Evolutionary conservation across 2,113 vertebrate species (phyloP).

Genomic region (Ammodramus savannarum): DNA sequence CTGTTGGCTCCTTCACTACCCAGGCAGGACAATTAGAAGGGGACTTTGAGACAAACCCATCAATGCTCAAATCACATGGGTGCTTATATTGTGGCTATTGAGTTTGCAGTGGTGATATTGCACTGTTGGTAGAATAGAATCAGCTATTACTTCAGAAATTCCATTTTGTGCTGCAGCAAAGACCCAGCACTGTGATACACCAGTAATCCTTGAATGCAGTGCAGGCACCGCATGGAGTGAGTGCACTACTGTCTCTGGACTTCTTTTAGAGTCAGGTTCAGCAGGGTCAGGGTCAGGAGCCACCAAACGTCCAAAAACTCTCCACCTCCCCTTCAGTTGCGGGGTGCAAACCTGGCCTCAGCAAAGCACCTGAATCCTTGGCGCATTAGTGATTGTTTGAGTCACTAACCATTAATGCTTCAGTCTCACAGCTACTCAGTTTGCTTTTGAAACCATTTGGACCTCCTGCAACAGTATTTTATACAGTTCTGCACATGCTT

Average conservation of each 20-base stretch:
- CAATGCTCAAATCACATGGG: fast-evolving
- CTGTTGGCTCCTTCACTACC: background rate
- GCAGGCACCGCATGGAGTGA: fast-evolving
- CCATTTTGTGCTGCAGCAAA: background rate
- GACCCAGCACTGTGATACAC: background rate
- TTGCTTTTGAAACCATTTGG: background rate
- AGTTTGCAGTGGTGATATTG: background rate
- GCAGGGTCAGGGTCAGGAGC: background rate
- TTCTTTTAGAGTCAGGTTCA: background rate
- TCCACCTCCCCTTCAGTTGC: fast-evolving
- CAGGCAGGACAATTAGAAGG: background rate
- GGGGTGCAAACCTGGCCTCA: background rate
- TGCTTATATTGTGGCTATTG: background rate
- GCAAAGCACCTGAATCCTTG: background rate
- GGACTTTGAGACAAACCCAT: background rate
- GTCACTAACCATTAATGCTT: background rate
- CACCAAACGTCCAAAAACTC: background rate
- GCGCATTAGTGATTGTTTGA: fast-evolving
- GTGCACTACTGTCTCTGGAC: background rate
- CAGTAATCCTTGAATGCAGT: background rate
- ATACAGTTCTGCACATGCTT: background rate
- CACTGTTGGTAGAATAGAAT: background rate
- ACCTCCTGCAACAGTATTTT: background rate
- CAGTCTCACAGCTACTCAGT: background rate
- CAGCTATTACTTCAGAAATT: background rate